phyloP scores from a whole-genome alignment of 2,888 invertebrate genomes.

The Drosophila sordidula region DNA sequence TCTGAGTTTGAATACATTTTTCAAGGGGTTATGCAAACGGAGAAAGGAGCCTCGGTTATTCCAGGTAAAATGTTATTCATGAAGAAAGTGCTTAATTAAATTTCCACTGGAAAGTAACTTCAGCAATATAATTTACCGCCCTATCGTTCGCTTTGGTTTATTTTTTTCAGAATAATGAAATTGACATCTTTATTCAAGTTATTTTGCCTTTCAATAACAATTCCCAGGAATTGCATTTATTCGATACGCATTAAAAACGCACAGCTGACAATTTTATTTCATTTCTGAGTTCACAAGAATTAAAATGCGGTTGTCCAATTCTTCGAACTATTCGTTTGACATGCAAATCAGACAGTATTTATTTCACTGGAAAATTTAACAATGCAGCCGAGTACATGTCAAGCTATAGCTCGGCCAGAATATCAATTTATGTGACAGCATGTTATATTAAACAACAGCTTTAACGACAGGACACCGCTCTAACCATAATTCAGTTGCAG shows the following conservation, averaged over 20 bases:
- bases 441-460: background rate
- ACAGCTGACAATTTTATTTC: background rate
- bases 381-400: background rate
- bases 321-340: background rate
- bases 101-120: too few relatives aligned
- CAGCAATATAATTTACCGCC: too few relatives aligned
- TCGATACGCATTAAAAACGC: background rate
- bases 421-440: conserved; percentile 4
- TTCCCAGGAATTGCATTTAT: background rate
- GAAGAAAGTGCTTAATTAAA: background rate
- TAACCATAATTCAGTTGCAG: background rate
- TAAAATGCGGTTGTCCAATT: background rate
- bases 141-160: too few relatives aligned
- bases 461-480: background rate
- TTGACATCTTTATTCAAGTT: too few relatives aligned
- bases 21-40: background rate
- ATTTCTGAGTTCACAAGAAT: background rate
- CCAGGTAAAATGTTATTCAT: background rate
- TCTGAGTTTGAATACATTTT: background rate
- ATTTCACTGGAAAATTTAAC: background rate
- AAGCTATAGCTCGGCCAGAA: background rate
- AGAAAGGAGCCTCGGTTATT: background rate
- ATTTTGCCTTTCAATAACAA: too few relatives aligned
- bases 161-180: too few relatives aligned
- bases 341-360: background rate